A percentile compares a stretch with the other conserved stretches of the same genome.
phyloP scores from a whole-genome alignment of 1,140 invertebrate genomes.

The Drosophila prosaltans region DNA sequence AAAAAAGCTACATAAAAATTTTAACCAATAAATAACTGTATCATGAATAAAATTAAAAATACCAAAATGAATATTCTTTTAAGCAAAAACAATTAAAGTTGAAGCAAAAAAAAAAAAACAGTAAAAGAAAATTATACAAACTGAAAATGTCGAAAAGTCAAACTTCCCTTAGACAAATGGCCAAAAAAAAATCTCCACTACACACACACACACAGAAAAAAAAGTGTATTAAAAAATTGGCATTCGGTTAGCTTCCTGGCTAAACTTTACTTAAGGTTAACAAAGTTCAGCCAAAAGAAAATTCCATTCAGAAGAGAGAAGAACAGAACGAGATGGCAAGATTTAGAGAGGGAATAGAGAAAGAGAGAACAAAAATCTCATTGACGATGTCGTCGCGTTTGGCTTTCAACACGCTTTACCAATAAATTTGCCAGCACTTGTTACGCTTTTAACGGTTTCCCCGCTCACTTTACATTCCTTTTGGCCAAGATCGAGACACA shows the following conservation, averaged over 20 bases:
- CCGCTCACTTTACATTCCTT: conserved; percentile 76
- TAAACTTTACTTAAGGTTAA: conserved; percentile 65
- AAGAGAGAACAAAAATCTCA: conserved; percentile 41
- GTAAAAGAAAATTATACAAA: neutral
- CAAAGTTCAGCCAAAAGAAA: conserved; percentile 64
- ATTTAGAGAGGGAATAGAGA: conserved; percentile 34
- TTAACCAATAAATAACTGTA: no score
- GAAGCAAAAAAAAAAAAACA: no score
- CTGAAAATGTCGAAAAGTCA: neutral
- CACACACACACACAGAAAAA: neutral
- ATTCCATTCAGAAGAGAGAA: conserved; percentile 64
- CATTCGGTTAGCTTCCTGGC: conserved; percentile 66
- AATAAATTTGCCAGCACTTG: conserved; percentile 80
- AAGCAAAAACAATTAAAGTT: no score
- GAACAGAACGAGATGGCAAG: conserved; percentile 39
- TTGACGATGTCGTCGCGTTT: conserved; percentile 66
- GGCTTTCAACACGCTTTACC: conserved; percentile 78
- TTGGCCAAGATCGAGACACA: conserved; percentile 59
- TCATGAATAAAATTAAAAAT: no score
- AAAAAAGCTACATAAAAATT: no score
- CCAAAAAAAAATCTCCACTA: no score
- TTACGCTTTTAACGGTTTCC: conserved; percentile 76
- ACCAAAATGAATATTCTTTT: no score
- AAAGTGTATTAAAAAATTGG: conserved; percentile 59
- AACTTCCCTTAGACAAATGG: neutral